Base-by-base conservation (phyloP, 64 coral and sea anemone genomes). In the Pocillopora damicornis region DNA sequence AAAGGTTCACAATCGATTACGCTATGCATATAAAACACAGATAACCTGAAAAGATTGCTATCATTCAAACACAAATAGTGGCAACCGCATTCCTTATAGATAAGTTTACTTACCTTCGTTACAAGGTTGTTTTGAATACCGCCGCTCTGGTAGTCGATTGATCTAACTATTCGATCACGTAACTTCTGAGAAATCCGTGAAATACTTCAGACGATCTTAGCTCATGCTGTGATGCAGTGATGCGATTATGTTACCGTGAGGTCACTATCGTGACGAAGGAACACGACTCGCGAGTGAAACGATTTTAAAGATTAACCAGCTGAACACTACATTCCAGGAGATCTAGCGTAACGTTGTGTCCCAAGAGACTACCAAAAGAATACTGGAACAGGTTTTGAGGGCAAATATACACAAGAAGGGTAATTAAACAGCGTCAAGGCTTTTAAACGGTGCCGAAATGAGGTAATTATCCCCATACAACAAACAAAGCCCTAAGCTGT, bases 241-340 rank as follows among this genome's bases (percentile, higher is more conserved):
- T 26, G 18, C 72, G 69, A 85, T 22, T 9, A 35, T 20, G 6
- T 56, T 57, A 66, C 64, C 10, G 18, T 25, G 25, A 71, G 67
- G 67, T 71, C 67, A 71, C 10, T 23, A 20, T 73, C 64, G 23
- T n/a, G 65, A 20, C 37, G 23, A 36, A 68, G 81, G 45, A 65
- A 72, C 30, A 63, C 42, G 67, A 85, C 37, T 71, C 18, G 17
- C 63, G 56, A n/a, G 58, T 22, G 12, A 15, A 65, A 37, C 59
- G 60, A 35, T 63, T 35, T 81, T 1, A 85, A 85, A 73, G 35
- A 65, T 68, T 85, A 83, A 77, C 64, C 63, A 66, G 68, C 42
- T 56, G 20, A 77, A n/a, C 56, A 58, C 16, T 26, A 58, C 81
- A 58, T 85, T 85, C 63, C 63, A 58, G 13, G 26, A 58, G 37